These are phyloP conservation scores for Pogonognathellus flavescens DNA, from an alignment of 1,140 invertebrate genomes.

Conservation along the genomic window DNA sequence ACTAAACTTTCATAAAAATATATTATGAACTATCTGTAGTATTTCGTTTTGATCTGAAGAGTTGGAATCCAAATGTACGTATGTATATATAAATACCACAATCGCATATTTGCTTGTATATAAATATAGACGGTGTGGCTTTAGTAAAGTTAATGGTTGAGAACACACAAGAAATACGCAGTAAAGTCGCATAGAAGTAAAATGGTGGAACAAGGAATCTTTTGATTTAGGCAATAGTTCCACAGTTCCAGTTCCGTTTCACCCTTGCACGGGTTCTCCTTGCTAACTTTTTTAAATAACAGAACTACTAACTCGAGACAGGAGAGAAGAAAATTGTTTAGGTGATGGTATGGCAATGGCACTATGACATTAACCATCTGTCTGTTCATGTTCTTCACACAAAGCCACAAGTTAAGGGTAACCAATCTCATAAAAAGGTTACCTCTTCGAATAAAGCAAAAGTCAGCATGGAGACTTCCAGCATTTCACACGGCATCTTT, in stretches of 20 bases:
- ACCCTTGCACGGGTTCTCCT: background rate
- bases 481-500: background rate
- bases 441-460: background rate
- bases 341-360: no score
- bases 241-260: background rate
- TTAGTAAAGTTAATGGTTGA: no score
- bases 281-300: no score
- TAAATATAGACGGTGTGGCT: no score
- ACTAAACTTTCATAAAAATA: conserved; percentile 30
- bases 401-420: no score
- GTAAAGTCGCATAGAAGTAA: no score
- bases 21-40: conserved; percentile 19
- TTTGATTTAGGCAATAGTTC: background rate
- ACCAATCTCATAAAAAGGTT: conserved; percentile 16
- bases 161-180: no score
- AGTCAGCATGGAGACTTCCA: background rate
- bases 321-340: no score
- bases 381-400: no score
- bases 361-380: no score
- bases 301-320: no score
- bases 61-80: background rate
- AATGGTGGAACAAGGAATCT: background rate
- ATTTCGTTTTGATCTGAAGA: background rate
- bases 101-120: no score
- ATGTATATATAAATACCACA: background rate